Conservation (phyloP, 2,797 vertebrate species). For the Rhabdomys pumilio region DNA sequence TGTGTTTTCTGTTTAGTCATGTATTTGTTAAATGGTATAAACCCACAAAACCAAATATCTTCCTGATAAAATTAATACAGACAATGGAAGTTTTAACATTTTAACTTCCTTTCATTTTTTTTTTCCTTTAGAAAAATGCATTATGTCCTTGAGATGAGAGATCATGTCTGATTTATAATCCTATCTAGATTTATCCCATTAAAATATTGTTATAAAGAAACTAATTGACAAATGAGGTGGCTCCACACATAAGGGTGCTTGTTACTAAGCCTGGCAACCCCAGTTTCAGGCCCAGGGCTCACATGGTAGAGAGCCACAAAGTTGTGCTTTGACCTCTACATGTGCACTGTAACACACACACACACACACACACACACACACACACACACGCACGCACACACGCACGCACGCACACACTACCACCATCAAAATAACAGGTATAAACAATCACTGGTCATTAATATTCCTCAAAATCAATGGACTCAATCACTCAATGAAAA, state of each 20-base stretch:
- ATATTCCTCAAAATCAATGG: too few relatives aligned
- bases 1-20: conserved; percentile 38
- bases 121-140: conserved; percentile 33
- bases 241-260: neutral
- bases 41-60: conserved; percentile 41
- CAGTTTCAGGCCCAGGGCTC: neutral
- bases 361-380: neutral
- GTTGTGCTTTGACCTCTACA: neutral
- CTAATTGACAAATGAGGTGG: neutral
- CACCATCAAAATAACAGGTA: too few relatives aligned
- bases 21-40: conserved; percentile 45
- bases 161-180: conserved; percentile 38
- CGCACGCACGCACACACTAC: too few relatives aligned
- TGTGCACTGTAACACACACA: neutral
- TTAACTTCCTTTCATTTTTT: conserved; percentile 36
- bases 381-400: neutral
- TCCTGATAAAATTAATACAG: conserved; percentile 57
- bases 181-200: neutral
- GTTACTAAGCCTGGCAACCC: neutral
- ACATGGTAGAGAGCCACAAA: neutral
- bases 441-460: too few relatives aligned
- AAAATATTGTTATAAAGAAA: conserved; percentile 27
- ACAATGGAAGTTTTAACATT: conserved; percentile 55
- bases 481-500: too few relatives aligned
- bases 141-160: conserved; percentile 38